Evolutionary conservation across 2,113 vertebrate species (phyloP).

Genomic region (Anguilla japonica): DNA sequence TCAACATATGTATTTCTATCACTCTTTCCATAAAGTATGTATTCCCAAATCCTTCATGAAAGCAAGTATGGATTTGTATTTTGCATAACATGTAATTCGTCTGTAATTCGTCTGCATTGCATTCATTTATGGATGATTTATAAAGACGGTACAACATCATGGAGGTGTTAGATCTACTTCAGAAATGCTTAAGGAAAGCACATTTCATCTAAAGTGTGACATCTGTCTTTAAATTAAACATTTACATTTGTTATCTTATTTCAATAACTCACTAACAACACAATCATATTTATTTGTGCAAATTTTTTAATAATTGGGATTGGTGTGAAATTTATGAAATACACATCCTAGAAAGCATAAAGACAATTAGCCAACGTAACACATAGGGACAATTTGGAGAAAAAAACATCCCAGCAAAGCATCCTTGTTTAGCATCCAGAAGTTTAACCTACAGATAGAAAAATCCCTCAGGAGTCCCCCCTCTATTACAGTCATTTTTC

Average conservation of each 20-base stretch:
- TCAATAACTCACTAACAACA: not conserved
- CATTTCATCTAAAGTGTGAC: not conserved
- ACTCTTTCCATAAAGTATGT: not conserved
- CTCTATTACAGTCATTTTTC: not conserved
- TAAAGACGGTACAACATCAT: not conserved
- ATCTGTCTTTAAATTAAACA: not conserved
- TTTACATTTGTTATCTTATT: not conserved
- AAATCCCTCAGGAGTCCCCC: not conserved
- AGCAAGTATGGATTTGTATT: not conserved
- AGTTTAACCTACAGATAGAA: not conserved
- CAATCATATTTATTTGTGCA: not conserved
- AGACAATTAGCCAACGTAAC: not conserved
- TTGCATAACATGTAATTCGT: not conserved
- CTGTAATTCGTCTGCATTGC: too few species aligned
- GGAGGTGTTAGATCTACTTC: not conserved
- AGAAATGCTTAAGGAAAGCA: not conserved
- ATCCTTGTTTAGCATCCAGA: not conserved
- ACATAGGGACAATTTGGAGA: not conserved
- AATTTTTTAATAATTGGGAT: not conserved
- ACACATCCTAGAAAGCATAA: not conserved
- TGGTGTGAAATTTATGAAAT: not conserved
- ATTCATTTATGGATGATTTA: not conserved
- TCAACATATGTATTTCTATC: not conserved
- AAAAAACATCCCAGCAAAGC: not conserved
- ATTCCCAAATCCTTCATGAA: not conserved